These are phyloP conservation scores for Coremacera marginata DNA, from an alignment of 2,888 invertebrate genomes.

Conservation along the genomic window DNA sequence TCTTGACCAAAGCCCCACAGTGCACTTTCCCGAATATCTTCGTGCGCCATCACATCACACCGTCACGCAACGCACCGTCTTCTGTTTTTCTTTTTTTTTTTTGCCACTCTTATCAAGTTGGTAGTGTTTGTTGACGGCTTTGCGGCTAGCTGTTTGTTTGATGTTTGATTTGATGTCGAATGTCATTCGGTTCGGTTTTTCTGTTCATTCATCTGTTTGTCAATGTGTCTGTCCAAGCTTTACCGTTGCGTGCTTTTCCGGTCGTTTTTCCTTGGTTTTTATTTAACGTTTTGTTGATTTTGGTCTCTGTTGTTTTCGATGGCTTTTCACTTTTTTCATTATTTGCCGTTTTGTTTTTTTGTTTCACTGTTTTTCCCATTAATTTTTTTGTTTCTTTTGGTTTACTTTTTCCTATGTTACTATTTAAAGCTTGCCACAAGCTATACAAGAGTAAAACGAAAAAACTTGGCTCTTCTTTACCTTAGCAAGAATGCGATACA, in stretches of 20 bases:
- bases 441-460: neutral
- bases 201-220: neutral
- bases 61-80: too few relatives aligned
- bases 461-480: neutral
- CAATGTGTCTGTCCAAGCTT: neutral
- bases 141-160: neutral
- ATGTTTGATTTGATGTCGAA: conserved; percentile 20
- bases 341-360: neutral
- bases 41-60: neutral
- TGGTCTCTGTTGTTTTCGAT: neutral
- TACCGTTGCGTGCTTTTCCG: neutral
- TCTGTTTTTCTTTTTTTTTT: too few relatives aligned
- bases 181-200: neutral
- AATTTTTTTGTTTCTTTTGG: neutral
- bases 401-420: neutral
- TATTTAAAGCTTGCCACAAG: conserved; percentile 7
- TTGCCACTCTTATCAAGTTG: neutral
- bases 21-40: neutral
- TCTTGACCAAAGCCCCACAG: neutral
- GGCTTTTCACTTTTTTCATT: neutral
- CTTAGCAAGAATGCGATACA: neutral
- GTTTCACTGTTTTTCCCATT: neutral
- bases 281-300: neutral
- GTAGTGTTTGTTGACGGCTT: neutral
- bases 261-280: neutral